These are phyloP conservation scores for Drosophila sturtevanti DNA, from an alignment of 1,140 invertebrate genomes.

Conservation along the genomic window DNA sequence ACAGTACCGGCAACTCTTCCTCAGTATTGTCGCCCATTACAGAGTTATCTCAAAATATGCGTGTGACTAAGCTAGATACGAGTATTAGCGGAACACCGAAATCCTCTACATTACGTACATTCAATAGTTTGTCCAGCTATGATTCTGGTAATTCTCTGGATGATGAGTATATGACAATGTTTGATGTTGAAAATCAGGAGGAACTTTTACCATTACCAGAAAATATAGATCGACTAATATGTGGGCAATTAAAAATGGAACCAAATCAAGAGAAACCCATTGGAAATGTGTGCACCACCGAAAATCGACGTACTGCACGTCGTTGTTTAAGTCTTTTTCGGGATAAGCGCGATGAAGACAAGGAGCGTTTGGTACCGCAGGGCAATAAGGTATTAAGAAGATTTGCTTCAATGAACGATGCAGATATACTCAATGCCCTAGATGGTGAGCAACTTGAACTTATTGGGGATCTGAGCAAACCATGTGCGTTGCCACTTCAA, in stretches of 20 bases:
- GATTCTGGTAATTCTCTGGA: constrained; percentile 85
- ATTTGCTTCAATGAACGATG: constrained; percentile 69
- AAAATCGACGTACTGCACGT: constrained; percentile 43
- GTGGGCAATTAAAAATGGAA: constrained; percentile 42
- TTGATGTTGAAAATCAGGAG: constrained; percentile 84
- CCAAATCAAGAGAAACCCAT: constrained; percentile 26
- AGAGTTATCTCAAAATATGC: constrained; percentile 56
- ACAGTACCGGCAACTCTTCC: not conserved
- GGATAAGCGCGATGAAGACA: constrained; percentile 34
- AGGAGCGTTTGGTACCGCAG: not conserved
- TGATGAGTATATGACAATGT: constrained; percentile 87
- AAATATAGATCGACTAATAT: constrained; percentile 80
- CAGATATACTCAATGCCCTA: constrained; percentile 64
- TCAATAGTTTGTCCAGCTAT: constrained; percentile 63
- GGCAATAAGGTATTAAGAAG: constrained; percentile 29
- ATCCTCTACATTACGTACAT: constrained; percentile 37
- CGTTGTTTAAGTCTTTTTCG: constrained; percentile 74
- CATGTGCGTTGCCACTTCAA: constrained; percentile 90
- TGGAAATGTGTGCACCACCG: constrained; percentile 40
- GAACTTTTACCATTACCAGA: constrained; percentile 53
- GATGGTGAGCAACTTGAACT: constrained; percentile 86
- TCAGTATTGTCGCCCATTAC: constrained; percentile 58
- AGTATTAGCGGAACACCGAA: constrained; percentile 48
- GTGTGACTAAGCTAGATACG: constrained; percentile 24
- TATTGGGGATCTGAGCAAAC: constrained; percentile 91